phyloP scores from a whole-genome alignment of 2,888 invertebrate species.

The Hypomecis punctinalis region DNA sequence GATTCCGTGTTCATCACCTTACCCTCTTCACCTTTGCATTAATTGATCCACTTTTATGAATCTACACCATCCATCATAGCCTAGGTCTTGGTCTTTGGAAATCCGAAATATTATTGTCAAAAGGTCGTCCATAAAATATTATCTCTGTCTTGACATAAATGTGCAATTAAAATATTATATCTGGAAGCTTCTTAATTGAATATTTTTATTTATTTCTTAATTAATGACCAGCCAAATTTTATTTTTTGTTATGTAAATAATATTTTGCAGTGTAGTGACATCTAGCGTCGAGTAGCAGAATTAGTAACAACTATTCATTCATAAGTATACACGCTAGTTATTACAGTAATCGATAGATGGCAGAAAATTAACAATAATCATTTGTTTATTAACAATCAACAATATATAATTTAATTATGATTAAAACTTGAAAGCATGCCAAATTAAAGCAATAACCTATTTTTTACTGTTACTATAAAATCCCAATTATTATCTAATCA shows the following conservation, averaged over 20 bases:
- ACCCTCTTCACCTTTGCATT: slow-evolving; percentile 27
- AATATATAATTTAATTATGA: neutral
- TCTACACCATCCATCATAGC: slow-evolving; percentile 13
- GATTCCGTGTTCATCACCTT: slow-evolving; percentile 19
- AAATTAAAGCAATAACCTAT: too few species aligned
- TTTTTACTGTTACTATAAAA: slow-evolving; percentile 3
- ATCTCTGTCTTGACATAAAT: neutral
- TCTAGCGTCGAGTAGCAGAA: slow-evolving; percentile 40
- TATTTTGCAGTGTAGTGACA: slow-evolving; percentile 16
- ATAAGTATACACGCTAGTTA: neutral
- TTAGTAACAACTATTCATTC: slow-evolving; percentile 2
- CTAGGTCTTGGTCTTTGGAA: slow-evolving; percentile 12
- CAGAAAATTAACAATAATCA: slow-evolving; percentile 15
- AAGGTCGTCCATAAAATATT: slow-evolving; percentile 17
- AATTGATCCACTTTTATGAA: slow-evolving; percentile 24
- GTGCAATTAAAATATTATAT: neutral
- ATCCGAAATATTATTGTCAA: neutral
- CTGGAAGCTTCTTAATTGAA: slow-evolving; percentile 6
- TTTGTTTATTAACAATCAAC: too few species aligned
- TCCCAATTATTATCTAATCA: slow-evolving; percentile 15
- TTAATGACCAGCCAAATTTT: neutral
- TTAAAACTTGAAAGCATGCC: too few species aligned
- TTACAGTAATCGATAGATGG: slow-evolving; percentile 25
- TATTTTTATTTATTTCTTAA: slow-evolving; percentile 5
- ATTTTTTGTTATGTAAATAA: neutral